These are phyloP conservation scores for Gopherus evgoodei DNA, from an alignment of 2,113 vertebrate species.

Conservation along the genomic window DNA sequence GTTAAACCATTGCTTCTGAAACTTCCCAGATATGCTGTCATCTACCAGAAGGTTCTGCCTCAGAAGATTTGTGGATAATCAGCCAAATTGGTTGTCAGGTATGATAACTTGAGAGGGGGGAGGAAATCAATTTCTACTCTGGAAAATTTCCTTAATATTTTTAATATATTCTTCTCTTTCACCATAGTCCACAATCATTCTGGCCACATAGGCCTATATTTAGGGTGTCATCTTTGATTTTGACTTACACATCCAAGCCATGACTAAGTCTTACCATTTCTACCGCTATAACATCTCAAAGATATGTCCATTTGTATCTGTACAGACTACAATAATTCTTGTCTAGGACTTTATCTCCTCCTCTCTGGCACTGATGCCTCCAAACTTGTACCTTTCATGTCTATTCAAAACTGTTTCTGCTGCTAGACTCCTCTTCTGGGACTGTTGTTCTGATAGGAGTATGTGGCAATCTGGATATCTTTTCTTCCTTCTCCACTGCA, in stretches of 20 bases:
- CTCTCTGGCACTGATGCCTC: not conserved
- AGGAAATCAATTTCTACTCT: not conserved
- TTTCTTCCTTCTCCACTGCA: not conserved
- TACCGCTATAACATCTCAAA: not conserved
- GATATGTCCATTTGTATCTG: not conserved
- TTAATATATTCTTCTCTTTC: not conserved
- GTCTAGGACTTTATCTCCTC: not conserved
- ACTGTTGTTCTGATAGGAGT: too few species aligned
- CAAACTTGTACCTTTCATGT: not conserved
- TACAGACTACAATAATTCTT: not conserved
- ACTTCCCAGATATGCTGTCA: not conserved
- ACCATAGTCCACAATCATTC: not conserved
- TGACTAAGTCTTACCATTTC: not conserved
- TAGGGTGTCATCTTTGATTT: not conserved
- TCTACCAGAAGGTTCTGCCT: not conserved
- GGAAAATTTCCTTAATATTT: not conserved
- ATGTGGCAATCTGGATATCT: not conserved
- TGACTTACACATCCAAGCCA: not conserved
- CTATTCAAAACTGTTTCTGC: not conserved
- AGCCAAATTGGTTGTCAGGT: not conserved
- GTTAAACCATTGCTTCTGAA: not conserved
- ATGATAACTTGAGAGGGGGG: not conserved
- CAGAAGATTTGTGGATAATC: not conserved
- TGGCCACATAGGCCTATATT: not conserved
- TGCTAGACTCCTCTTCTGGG: not conserved